phyloP scores from a whole-genome alignment of 2,797 vertebrate genomes.

The Bradypus variegatus region DNA sequence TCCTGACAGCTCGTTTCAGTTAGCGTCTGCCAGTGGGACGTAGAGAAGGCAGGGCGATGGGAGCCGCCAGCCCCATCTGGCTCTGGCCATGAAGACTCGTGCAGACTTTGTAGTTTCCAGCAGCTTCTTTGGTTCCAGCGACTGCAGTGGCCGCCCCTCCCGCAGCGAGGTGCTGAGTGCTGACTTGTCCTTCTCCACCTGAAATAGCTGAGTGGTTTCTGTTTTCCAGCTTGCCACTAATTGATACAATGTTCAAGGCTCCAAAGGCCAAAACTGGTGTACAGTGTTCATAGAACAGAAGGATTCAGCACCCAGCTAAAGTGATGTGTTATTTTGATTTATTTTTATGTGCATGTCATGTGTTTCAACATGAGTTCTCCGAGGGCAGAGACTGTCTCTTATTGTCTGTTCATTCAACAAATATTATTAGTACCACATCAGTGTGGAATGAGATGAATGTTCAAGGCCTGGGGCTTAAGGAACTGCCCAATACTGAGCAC shows the following conservation, averaged over 20 bases:
- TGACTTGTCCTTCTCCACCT: not conserved
- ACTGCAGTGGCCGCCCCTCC: fast-evolving
- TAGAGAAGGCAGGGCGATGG: not conserved
- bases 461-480: not conserved
- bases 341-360: not conserved
- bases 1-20: not conserved
- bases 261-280: not conserved
- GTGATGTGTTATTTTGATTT: not conserved
- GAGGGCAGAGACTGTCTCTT: not conserved
- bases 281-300: not conserved
- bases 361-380: not conserved
- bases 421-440: fast-evolving
- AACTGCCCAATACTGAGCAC: fast-evolving
- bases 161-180: no score
- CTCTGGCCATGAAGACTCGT: fast-evolving
- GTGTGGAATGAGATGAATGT: not conserved
- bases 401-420: not conserved
- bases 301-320: not conserved
- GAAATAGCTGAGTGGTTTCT: not conserved
- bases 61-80: not conserved
- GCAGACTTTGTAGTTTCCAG: not conserved
- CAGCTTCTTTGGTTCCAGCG: not conserved
- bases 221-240: not conserved
- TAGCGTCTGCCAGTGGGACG: not conserved
- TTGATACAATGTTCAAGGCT: not conserved